Evolutionary conservation across 2,113 vertebrate genomes (phyloP).

Genomic region (Menura novaehollandiae): DNA sequence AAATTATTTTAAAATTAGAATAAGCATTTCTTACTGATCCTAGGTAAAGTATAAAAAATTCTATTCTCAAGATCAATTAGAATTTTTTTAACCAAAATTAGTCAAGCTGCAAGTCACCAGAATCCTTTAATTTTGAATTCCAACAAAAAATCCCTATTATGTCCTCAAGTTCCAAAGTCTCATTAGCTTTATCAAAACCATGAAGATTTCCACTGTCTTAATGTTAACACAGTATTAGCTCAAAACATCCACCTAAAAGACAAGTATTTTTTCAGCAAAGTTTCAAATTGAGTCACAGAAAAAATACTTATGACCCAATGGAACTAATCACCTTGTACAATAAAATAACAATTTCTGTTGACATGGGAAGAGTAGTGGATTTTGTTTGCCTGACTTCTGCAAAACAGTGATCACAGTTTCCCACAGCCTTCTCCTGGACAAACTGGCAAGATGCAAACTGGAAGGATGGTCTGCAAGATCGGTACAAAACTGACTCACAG

Average conservation of each 20-base stretch:
- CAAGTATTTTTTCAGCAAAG: neutral
- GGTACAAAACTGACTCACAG: neutral
- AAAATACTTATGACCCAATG: neutral
- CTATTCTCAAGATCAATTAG: neutral
- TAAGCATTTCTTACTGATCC: neutral
- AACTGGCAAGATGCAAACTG: neutral
- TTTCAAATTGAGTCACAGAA: neutral
- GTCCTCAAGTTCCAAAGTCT: neutral
- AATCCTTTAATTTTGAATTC: neutral
- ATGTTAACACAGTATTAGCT: neutral
- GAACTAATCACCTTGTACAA: neutral
- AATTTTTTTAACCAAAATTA: neutral
- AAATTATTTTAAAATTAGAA: neutral
- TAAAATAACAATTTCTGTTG: neutral
- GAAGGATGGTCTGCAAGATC: neutral
- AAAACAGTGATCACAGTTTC: neutral
- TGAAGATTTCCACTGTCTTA: neutral
- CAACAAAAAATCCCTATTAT: neutral
- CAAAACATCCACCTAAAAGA: neutral
- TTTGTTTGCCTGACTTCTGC: neutral
- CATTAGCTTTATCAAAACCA: neutral
- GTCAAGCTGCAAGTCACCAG: neutral
- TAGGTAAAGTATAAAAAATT: neutral
- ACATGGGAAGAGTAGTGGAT: neutral
- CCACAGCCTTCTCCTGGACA: neutral